Base-by-base conservation (phyloP, 2,888 invertebrate species). In the Papilio protenor region DNA sequence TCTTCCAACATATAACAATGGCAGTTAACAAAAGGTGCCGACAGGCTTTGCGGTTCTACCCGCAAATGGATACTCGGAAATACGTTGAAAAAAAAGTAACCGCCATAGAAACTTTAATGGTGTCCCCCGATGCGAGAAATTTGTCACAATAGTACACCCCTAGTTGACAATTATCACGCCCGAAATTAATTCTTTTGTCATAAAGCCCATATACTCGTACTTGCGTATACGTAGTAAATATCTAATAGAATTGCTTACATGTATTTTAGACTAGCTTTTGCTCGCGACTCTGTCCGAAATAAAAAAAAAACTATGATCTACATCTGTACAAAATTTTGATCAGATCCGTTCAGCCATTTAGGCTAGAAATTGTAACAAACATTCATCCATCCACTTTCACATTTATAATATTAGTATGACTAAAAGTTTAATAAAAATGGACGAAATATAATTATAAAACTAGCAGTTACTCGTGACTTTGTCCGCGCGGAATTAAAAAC, bases 91-190 rank as follows among this genome's bases (percentile, higher is more conserved):
- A 77, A 83, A 85, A 82, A 84, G 10, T 21, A 84, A 82, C 88
- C 80, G 80, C 81, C 88, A 84, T 90, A 92, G 88, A 89, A 91
- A 88, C 87, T 82, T 88, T 93, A 92, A 93, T 92, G 91, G 92
- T 87, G 92, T 92, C 89, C 87, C 84, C 82, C 89, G 91, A 90
- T 85, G 92, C 93, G 93, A 85, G 87, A 91, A 92, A 93, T 93
- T 89, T 89, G 88, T 90, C 88, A 94, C 93, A 94, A 94, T 75
- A 83, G 88, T 79, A 76, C 66, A 82, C 84, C 86, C 87, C 88
- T 77, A 83, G 83, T 84, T 85, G 86, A 87, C 91, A 91, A 92
- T 92, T 91, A 92, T 91, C 91, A 89, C 92, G 91, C 90, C 89
- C 85, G 85, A 87, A 89, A 89, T 90, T 92, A 88, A 87, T 83